Percentiles rank a stretch among this genome's conserved stretches.
phyloP scores from a whole-genome alignment of 2,888 invertebrate species.

The Oegoconia quadripuncta region DNA sequence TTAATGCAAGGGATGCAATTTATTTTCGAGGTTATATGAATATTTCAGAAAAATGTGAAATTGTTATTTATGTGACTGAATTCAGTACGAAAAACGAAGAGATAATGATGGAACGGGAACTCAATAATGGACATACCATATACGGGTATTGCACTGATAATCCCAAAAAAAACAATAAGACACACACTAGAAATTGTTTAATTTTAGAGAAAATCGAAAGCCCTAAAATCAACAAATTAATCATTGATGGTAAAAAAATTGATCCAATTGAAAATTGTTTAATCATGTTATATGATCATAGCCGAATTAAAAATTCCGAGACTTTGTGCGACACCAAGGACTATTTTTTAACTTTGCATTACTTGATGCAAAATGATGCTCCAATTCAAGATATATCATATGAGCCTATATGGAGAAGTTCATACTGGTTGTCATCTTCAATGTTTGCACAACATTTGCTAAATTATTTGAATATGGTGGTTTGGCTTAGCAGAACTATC shows the following conservation, averaged over 20 bases:
- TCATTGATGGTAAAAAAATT: slow-evolving; percentile 35
- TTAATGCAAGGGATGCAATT: slow-evolving; percentile 22
- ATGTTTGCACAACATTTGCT: slow-evolving; percentile 60
- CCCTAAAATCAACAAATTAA: slow-evolving; percentile 34
- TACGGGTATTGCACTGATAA: slow-evolving; percentile 38
- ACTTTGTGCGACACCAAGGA: slow-evolving; percentile 38
- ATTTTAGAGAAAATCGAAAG: slow-evolving; percentile 26
- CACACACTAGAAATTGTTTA: slow-evolving; percentile 30
- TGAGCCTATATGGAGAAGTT: slow-evolving; percentile 26
- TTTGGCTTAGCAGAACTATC: slow-evolving; percentile 45
- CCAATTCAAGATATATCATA: slow-evolving; percentile 16
- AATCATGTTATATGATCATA: slow-evolving; percentile 54
- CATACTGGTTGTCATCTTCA: slow-evolving; percentile 50
- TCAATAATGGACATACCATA: slow-evolving; percentile 29
- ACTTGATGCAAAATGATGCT: slow-evolving; percentile 38
- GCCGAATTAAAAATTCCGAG: slow-evolving; percentile 54
- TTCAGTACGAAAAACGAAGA: slow-evolving; percentile 26
- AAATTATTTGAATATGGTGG: slow-evolving; percentile 49
- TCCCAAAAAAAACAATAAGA: slow-evolving; percentile 15
- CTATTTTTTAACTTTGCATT: slow-evolving; percentile 46
- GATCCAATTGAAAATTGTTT: slow-evolving; percentile 36
- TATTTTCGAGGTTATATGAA: slow-evolving; percentile 48
- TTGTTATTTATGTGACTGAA: slow-evolving; percentile 49
- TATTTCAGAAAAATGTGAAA: slow-evolving; percentile 23
- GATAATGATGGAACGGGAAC: slow-evolving; percentile 22